phyloP scores from a whole-genome alignment of 2,888 invertebrate genomes.

The Cybosia mesomella region DNA sequence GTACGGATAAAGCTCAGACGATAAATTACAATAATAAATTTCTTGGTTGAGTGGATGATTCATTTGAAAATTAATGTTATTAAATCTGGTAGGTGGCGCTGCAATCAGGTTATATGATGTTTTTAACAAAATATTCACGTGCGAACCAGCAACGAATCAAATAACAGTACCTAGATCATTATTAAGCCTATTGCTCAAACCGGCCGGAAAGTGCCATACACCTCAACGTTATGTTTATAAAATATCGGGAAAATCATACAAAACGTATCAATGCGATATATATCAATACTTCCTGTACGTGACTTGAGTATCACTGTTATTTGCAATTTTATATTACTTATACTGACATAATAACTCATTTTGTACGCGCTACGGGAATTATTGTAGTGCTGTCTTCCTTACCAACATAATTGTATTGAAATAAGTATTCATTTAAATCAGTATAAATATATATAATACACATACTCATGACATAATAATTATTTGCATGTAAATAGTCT shows the following conservation, averaged over 20 bases:
- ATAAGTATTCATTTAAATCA: not conserved
- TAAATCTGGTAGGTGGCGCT: too few relatives aligned
- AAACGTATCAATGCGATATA: constrained; percentile 11
- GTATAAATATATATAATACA: not conserved
- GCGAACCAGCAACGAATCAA: too few relatives aligned
- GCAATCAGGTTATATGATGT: too few relatives aligned
- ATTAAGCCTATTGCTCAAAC: too few relatives aligned
- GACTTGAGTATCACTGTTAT: constrained; percentile 11
- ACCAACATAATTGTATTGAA: not conserved
- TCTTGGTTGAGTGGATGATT: too few relatives aligned
- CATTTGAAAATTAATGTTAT: too few relatives aligned
- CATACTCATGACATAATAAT: too few relatives aligned
- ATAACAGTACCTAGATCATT: too few relatives aligned
- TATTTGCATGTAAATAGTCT: too few relatives aligned
- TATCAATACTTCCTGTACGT: constrained; percentile 27
- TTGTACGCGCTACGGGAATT: not conserved
- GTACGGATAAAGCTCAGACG: too few relatives aligned
- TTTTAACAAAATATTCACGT: too few relatives aligned
- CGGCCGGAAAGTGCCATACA: not conserved
- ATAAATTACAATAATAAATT: too few relatives aligned
- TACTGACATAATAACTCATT: constrained; percentile 1
- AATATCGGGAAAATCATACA: constrained; percentile 12
- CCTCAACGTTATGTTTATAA: constrained; percentile 1
- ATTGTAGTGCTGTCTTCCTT: not conserved
- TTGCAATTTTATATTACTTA: constrained; percentile 9